A percentile compares a stretch with the other conserved stretches of the same genome.
Evolutionary conservation across 2,113 vertebrate species (phyloP).

Genomic region (Noturus placidus): DNA sequence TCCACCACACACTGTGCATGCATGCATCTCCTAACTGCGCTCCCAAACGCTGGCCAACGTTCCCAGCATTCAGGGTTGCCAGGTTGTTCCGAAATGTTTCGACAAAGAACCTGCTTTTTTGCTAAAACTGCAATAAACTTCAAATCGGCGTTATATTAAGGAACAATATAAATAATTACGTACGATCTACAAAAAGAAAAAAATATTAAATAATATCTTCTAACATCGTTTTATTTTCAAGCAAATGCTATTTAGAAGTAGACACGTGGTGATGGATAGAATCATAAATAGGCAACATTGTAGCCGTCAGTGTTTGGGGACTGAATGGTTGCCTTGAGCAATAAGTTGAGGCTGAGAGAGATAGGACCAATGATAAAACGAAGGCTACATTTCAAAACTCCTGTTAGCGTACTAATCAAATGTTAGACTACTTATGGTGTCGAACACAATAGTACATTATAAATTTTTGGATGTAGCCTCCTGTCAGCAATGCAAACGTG

Average conservation of each 20-base stretch:
- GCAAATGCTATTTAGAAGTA: neutral
- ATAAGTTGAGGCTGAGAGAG: constrained; percentile 7
- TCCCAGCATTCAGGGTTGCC: constrained; percentile 8
- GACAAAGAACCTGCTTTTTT: neutral
- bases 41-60: neutral
- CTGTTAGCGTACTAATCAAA: neutral
- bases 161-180: too few species aligned
- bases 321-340: constrained; percentile 19
- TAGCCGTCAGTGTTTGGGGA: neutral
- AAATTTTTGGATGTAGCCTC: too few species aligned
- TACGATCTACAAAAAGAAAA: too few species aligned
- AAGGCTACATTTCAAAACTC: neutral
- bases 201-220: too few species aligned
- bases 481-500: neutral
- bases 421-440: neutral
- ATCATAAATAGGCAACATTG: constrained; percentile 5
- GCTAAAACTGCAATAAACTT: neutral
- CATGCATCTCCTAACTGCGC: constrained; percentile 19
- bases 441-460: neutral
- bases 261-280: too few species aligned
- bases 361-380: neutral
- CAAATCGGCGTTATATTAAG: too few species aligned
- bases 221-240: neutral
- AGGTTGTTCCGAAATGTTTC: neutral
- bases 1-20: constrained; percentile 16